Conservation (phyloP, 2,113 vertebrate species). For the Sigmodon hispidus region DNA sequence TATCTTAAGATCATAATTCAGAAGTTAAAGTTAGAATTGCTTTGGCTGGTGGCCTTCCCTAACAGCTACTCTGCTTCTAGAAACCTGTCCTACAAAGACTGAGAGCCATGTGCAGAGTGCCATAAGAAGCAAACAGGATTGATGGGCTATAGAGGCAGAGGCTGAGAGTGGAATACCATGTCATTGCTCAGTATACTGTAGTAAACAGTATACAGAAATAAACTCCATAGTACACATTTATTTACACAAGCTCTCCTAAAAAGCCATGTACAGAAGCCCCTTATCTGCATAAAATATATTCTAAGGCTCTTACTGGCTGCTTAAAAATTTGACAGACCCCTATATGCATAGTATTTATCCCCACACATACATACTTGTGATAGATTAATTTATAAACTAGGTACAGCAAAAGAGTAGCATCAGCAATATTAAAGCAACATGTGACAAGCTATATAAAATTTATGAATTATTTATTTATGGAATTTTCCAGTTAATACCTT, state of each 20-base stretch:
- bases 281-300: neutral
- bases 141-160: neutral
- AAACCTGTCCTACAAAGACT: neutral
- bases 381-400: neutral
- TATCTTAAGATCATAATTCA: constrained; percentile 10
- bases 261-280: neutral
- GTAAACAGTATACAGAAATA: neutral
- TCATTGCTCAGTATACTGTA: neutral
- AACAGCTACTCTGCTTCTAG: neutral
- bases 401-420: neutral
- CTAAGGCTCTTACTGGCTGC: neutral
- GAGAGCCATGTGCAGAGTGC: neutral
- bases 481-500: neutral
- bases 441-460: neutral
- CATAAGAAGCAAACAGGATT: neutral
- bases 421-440: neutral
- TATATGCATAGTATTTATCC: neutral
- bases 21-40: neutral
- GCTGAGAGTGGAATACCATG: neutral
- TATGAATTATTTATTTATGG: neutral
- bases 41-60: neutral
- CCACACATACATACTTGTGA: neutral
- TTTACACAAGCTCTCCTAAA: neutral
- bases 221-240: neutral
- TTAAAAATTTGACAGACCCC: neutral